Evolutionary conservation across 2,113 vertebrate genomes (phyloP).

Genomic region (Climacteris rufus): DNA sequence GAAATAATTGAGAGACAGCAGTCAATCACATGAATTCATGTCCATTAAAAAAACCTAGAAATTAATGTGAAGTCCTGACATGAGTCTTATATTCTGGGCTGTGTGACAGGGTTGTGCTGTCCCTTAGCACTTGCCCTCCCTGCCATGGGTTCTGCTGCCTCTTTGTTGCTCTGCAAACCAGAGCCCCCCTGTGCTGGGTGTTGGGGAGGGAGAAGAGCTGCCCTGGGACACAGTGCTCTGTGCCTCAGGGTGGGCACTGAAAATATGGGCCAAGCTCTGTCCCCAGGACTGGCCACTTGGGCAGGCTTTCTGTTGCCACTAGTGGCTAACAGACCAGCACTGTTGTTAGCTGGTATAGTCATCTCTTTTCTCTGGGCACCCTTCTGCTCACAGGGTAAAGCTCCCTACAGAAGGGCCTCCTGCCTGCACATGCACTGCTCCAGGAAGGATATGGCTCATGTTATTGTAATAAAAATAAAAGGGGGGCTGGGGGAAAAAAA

Average conservation of each 20-base stretch:
- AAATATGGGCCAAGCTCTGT: fast-evolving
- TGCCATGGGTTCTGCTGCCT: background rate
- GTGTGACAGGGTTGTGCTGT: background rate
- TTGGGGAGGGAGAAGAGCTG: background rate
- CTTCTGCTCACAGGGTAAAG: background rate
- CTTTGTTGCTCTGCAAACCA: background rate
- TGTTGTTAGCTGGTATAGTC: fast-evolving
- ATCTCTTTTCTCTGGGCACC: background rate
- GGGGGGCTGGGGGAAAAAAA: background rate
- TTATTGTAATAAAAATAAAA: background rate
- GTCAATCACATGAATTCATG: fast-evolving
- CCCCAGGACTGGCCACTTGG: background rate
- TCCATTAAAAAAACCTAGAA: background rate
- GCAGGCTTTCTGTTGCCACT: fast-evolving
- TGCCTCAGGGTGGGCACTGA: background rate
- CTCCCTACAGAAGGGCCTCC: background rate
- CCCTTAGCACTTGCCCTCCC: background rate
- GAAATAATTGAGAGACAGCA: background rate
- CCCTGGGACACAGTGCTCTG: too few relatives aligned
- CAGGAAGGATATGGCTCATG: fast-evolving
- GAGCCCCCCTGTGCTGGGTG: background rate
- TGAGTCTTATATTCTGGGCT: background rate
- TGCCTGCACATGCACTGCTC: background rate
- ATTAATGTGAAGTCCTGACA: background rate
- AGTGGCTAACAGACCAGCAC: fast-evolving